Percentiles rank a stretch among this genome's conserved stretches.
Evolutionary conservation across 2,888 invertebrate species (phyloP).

Genomic region (Torymus aiolomorphi): DNA sequence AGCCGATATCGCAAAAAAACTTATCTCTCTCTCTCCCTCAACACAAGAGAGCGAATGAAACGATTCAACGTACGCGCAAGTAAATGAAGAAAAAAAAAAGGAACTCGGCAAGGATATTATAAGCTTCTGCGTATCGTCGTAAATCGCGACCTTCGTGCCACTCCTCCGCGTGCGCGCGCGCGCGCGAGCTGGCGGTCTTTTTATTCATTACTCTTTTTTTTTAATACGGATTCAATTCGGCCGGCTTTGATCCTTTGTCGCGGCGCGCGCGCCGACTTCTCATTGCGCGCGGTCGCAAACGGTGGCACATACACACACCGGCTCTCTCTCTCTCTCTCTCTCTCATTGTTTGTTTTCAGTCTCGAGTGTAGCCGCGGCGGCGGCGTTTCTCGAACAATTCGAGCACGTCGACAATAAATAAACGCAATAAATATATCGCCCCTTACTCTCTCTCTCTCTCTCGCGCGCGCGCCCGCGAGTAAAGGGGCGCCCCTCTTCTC

Average conservation of each 20-base stretch:
- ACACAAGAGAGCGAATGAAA: background rate
- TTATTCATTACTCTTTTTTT: slow-evolving; percentile 57
- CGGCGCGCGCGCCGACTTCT: slow-evolving; percentile 55
- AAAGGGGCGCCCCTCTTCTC: slow-evolving; percentile 8
- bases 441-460: slow-evolving; percentile 2
- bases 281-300: slow-evolving; percentile 45
- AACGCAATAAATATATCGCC: slow-evolving; percentile 57
- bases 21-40: too few species aligned
- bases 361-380: slow-evolving; percentile 31
- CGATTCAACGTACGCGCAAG: background rate
- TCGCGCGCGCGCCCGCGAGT: slow-evolving; percentile 17
- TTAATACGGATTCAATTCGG: slow-evolving; percentile 65
- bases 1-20: slow-evolving; percentile 35
- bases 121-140: slow-evolving; percentile 56
- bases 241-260: slow-evolving; percentile 60
- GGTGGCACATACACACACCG: slow-evolving; percentile 37
- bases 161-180: slow-evolving; percentile 26
- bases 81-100: slow-evolving; percentile 19
- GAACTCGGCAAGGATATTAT: slow-evolving; percentile 41
- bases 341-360: slow-evolving; percentile 55
- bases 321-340: slow-evolving; percentile 11
- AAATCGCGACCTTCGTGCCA: slow-evolving; percentile 53
- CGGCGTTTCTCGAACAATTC: slow-evolving; percentile 50
- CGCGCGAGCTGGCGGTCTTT: background rate
- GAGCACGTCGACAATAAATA: slow-evolving; percentile 59